These are phyloP conservation scores for Probosciger aterrimus DNA, from an alignment of 2,113 vertebrate genomes.

Conservation along the genomic window DNA sequence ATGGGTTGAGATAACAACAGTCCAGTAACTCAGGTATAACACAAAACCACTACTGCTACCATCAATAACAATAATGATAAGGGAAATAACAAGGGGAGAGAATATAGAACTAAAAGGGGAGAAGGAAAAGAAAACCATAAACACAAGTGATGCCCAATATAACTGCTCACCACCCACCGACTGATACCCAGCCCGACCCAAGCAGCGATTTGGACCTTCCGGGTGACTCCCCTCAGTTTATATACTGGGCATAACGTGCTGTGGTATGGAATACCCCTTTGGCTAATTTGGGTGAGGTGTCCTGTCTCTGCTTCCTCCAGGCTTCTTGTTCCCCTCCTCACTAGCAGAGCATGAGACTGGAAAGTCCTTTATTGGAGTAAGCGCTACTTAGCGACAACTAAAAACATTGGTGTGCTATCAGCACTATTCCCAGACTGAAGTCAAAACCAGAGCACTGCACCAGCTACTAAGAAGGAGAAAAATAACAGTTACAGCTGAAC, in stretches of 20 bases:
- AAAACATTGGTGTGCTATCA: neutral
- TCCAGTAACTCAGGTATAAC: no score
- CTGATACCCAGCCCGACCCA: no score
- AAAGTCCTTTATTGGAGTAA: neutral
- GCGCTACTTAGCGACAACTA: neutral
- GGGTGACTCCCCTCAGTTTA: neutral
- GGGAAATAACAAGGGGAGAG: no score
- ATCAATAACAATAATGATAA: no score
- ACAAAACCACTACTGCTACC: no score
- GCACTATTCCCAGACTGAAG: neutral
- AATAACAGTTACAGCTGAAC: neutral
- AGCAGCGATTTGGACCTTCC: neutral
- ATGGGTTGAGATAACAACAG: neutral
- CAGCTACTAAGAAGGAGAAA: neutral
- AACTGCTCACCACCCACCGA: no score
- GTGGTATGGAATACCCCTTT: neutral
- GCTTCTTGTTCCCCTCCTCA: neutral
- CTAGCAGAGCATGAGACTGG: neutral
- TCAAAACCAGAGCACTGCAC: neutral
- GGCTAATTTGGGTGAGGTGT: neutral
- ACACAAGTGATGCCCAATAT: no score
- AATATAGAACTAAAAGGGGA: no score
- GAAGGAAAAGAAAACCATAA: no score
- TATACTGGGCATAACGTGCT: neutral
- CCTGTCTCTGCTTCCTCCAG: neutral